Base-by-base conservation (phyloP, 2,797 vertebrate genomes). In the Phalloptychus januarius region DNA sequence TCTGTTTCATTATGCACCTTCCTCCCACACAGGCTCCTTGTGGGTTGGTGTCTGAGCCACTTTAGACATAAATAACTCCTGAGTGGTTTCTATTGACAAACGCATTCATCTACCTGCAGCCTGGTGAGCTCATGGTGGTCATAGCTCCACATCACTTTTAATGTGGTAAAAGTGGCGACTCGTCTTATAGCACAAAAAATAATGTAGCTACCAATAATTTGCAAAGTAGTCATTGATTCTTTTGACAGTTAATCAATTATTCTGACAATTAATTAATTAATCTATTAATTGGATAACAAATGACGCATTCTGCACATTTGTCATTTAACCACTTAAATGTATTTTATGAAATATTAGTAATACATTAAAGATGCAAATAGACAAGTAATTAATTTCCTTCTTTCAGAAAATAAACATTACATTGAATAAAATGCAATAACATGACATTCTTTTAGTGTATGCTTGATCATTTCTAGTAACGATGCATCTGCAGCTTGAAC, bases 1-100 rank as follows among this genome's bases (percentile, higher is more conserved):
- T 78, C 88, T 76, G 72, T 71, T 86, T 79, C 79, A 63, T 76
- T 79, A 77, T 87, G 81, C 31, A 76, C 82, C 83, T 81, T 6
- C 83, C 80, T 38, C 85, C 75, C 81, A 78, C 79, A 74, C 74
- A 38, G n/a, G 61, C 56, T 71, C 58, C 79, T 71, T 77, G 74
- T 28, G 45, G 50, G 42, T 79, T 79, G 73, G 20, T 80, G 38
- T 74, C 46, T 71, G 74, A 85, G 72, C 71, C 81, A 38, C 79
- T 87, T 74, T 36, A 72, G 36, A 73, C 13, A 56, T 81, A 36
- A 79, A 48, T 63, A 61, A 25, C 45, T 10, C 44, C 44, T 58
- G 74, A 2, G 73, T n/a, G 61, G 76, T 65, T 83, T 76, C 76
- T 76, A 56, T 85, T 82, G 79, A 80, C 77, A 72, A 65, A 33